Percentiles rank a stretch among this genome's conserved stretches.
Conservation (phyloP, 2,888 invertebrate genomes). For the Chromoteleia sp. region DNA sequence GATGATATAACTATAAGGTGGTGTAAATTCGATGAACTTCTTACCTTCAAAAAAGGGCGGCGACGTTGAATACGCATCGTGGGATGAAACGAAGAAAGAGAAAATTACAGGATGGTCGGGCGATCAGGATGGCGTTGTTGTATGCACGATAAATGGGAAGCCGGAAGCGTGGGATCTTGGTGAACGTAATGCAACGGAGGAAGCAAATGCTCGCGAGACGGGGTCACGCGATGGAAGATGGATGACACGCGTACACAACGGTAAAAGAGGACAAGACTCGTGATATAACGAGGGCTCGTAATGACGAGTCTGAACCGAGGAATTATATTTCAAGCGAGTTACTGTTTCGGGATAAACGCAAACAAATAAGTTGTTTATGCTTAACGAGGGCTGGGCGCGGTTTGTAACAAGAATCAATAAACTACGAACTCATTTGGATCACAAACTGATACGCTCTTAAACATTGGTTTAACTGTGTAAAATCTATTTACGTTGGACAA, state of each 20-base stretch:
- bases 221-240: constrained; percentile 69
- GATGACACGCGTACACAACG: constrained; percentile 65
- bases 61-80: constrained; percentile 68
- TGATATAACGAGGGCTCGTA: constrained; percentile 58
- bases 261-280: constrained; percentile 65
- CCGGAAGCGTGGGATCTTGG: constrained; percentile 52
- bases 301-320: constrained; percentile 64
- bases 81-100: constrained; percentile 70
- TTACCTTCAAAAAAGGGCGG: constrained; percentile 74
- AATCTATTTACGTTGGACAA: constrained; percentile 19
- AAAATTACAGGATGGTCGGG: constrained; percentile 66
- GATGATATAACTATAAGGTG: constrained; percentile 10
- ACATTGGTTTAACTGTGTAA: constrained; percentile 6
- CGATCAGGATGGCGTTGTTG: constrained; percentile 59
- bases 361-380: constrained; percentile 57
- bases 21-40: constrained; percentile 50
- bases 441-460: constrained; percentile 15
- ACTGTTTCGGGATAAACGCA: constrained; percentile 51
- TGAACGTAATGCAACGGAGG: constrained; percentile 50
- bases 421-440: not conserved
- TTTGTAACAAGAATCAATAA: constrained; percentile 18
- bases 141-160: constrained; percentile 60
- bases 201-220: constrained; percentile 58
- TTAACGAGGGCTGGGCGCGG: constrained; percentile 51
- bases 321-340: constrained; percentile 65